These are phyloP conservation scores for Odocoileus virginianus DNA, from an alignment of 2,113 vertebrate genomes.

Conservation along the genomic window DNA sequence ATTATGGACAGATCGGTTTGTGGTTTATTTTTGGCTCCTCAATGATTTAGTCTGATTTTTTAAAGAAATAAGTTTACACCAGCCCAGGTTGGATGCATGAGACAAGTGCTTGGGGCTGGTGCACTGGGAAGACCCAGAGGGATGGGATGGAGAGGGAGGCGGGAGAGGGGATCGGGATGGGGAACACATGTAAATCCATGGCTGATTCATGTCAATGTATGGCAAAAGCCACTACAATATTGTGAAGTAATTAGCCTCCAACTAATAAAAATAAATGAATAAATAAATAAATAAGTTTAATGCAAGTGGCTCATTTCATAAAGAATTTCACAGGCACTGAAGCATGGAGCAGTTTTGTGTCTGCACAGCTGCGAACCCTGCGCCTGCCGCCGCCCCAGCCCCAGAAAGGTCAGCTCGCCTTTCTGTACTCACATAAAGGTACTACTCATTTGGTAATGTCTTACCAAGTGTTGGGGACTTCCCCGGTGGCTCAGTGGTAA, in stretches of 20 bases:
- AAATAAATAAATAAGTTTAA: slow-evolving; percentile 56
- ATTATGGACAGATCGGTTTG: not conserved
- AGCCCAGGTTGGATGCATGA: too few relatives aligned
- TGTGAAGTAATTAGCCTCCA: too few relatives aligned
- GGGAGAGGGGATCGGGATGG: too few relatives aligned
- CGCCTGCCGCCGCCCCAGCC: not conserved
- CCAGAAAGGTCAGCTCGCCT: not conserved
- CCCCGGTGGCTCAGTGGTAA: not conserved
- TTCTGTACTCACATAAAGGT: not conserved
- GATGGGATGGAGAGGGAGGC: too few relatives aligned
- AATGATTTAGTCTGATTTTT: not conserved
- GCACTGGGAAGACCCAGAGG: too few relatives aligned
- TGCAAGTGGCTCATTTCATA: slow-evolving; percentile 75
- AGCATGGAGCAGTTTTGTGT: slow-evolving; percentile 52
- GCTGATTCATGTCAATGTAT: too few relatives aligned
- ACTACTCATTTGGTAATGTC: not conserved
- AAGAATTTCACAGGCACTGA: slow-evolving; percentile 70
- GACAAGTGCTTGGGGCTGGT: too few relatives aligned
- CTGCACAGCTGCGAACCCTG: not conserved
- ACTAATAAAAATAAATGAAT: too few relatives aligned
- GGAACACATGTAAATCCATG: too few relatives aligned
- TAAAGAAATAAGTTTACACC: slow-evolving; percentile 41
- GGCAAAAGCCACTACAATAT: too few relatives aligned
- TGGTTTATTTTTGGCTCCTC: not conserved
- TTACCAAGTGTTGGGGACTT: not conserved